Base-by-base conservation (phyloP, 1,140 invertebrate species). In the Trigoniulus corallinus region DNA sequence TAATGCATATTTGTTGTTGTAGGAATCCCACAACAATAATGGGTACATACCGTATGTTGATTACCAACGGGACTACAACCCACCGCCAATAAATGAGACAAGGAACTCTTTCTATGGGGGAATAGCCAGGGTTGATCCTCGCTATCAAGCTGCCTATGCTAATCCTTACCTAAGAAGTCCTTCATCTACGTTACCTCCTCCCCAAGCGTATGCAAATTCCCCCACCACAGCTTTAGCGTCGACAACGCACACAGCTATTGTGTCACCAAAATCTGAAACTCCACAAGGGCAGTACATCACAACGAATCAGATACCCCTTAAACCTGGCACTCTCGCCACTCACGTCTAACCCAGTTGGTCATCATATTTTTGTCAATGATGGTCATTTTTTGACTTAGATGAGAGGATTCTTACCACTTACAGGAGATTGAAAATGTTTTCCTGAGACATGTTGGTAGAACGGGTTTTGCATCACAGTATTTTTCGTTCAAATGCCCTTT, bases 1-100 rank as follows among this genome's bases (percentile, higher is more conserved):
- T 7, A 34, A 7, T 34, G 29, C 29, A 34, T 7, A 7, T 34
- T 34, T 34, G 29, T n/a, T 48, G 10, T 54, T 57, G 20, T 49
- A 85, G 82, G 76, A 80, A 61, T 81, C 82, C 51, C 80, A 81
- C 61, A 84, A 84, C 63, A 83, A 80, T 66, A 88, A 88, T 58
- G 87, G 85, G 22, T 89, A 88, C 65, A 82, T 87, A 27, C 83
- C 84, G 13, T 88, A 88, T 68, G 82, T 85, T 37, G 85, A 89
- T 61, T 89, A 88, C 62, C 72, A 74, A 25, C 67, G 81, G 47
- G 86, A 89, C 64, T 88, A 88, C 68, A 86, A 81, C 60, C 83
- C 82, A 4, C 82, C 83, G 12, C 71, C 70, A 46, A 69, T 69
- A 23, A 64, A 70, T 58, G 72, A 65, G 52, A 63, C 25, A 18